Base-by-base conservation (phyloP, 2,113 vertebrate species). In the Gopherus evgoodei region DNA sequence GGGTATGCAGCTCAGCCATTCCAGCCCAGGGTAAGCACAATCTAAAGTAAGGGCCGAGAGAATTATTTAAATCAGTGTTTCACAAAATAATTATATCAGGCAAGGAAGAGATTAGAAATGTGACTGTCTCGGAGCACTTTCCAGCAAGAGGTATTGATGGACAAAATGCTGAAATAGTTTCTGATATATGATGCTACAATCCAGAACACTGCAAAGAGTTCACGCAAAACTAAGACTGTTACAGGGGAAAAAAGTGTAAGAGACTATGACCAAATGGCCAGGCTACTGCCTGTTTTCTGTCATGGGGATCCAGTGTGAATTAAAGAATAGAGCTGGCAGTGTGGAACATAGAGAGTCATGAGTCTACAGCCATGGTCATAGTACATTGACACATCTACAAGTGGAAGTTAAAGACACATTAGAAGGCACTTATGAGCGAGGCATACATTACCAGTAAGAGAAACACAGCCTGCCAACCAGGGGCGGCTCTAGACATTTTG, bases 271-370 rank as follows among this genome's bases (percentile, higher is more conserved):
- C 17, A 5, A 14, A 49, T 16, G 31, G 12, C 83, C 5, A 91
- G 69, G 2, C 7, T 83, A 11, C 11, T 1, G 52, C 83, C 80
- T 9, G 38, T 86, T 91, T 90, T n/a, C 24, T 9, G 11, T 21
- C 2, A 2, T 8, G 10, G 29, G 0, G 11, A 25, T 89, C 81
- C 16, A 84, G 1, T 62, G 44, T 72, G 16, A 2, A 47, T 2
- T 87, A 19, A 42, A 0, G 16, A 2, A 9, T 11, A 56, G 50
- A 91, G 3, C 17, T 47, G 54, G 88, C 29, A 91, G 29, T 19
- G 24, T 56, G 80, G 47, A 65, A n/a, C 62, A n/a, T 7, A 69
- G 62, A 35, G 12, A 25, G 54, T 54, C 11, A 4, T 17, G 81
- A 14, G 9, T 59, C 27, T 49, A 12, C 10, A 44, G 25, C 83